Percentiles rank a stretch among this genome's conserved stretches.
These are phyloP conservation scores for Engraulis encrasicolus DNA, from an alignment of 2,113 vertebrate genomes.

Conservation along the genomic window DNA sequence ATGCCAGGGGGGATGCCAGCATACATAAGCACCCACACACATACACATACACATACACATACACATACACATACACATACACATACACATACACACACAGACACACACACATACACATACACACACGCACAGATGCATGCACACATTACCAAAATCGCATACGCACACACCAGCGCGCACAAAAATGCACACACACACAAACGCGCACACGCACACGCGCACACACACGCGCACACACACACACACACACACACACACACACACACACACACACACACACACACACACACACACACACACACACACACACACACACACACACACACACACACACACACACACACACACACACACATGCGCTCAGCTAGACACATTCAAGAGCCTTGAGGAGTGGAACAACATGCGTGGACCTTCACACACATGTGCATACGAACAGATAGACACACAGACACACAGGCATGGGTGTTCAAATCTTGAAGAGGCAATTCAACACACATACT, in stretches of 20 bases:
- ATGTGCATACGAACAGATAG: neutral
- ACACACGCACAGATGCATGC: neutral
- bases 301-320: neutral
- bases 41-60: constrained; percentile 25
- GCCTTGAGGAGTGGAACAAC: too few species aligned
- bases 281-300: neutral
- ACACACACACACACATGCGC: neutral
- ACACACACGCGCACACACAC: neutral
- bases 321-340: neutral
- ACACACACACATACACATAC: neutral
- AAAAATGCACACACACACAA: neutral
- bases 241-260: neutral
- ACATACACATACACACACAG: too few species aligned
- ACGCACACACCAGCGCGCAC: neutral
- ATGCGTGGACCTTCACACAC: too few species aligned
- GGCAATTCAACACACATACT: neutral
- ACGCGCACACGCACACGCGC: neutral
- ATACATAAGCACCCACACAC: constrained; percentile 39
- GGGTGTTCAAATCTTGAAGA: too few species aligned
- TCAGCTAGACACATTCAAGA: too few species aligned
- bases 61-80: too few species aligned
- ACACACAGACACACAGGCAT: neutral
- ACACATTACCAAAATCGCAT: neutral
- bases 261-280: neutral
- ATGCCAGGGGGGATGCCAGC: constrained; percentile 36